These are phyloP conservation scores for Mormyrops boulengeri DNA, from an alignment of 2,797 vertebrate genomes.

Conservation along the genomic window DNA sequence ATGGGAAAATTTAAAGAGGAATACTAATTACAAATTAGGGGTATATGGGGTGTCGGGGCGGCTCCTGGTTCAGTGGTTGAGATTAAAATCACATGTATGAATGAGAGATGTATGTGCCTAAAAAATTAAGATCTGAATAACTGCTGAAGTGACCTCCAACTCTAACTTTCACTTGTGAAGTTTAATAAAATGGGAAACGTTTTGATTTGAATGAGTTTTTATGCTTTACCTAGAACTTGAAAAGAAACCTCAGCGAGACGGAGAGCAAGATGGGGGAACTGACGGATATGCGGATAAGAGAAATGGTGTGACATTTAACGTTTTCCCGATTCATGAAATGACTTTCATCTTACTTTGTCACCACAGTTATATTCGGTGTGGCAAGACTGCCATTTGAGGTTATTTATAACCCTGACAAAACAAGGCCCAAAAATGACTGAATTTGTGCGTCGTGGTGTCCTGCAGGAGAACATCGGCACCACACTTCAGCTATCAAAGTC, in stretches of 20 bases:
- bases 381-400: not conserved
- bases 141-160: not conserved
- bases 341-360: not conserved
- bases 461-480: constrained; percentile 62
- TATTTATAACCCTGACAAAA: not conserved
- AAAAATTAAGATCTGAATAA: not conserved
- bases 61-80: not conserved
- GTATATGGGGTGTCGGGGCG: not conserved
- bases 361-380: not conserved
- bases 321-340: not conserved
- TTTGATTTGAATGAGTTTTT: not conserved
- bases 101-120: not conserved
- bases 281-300: constrained; percentile 53
- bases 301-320: constrained; percentile 59
- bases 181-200: not conserved
- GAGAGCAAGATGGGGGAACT: constrained; percentile 64
- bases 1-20: not conserved
- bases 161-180: not conserved
- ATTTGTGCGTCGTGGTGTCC: not conserved
- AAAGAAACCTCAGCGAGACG: constrained; percentile 58
- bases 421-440: not conserved
- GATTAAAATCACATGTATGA: not conserved
- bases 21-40: not conserved
- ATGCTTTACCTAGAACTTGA: constrained; percentile 53
- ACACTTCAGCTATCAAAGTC: constrained; percentile 57